Percentiles rank a stretch among this genome's conserved stretches.
Conservation (phyloP, 2,113 vertebrate species). For the Ammodytes dubius region DNA sequence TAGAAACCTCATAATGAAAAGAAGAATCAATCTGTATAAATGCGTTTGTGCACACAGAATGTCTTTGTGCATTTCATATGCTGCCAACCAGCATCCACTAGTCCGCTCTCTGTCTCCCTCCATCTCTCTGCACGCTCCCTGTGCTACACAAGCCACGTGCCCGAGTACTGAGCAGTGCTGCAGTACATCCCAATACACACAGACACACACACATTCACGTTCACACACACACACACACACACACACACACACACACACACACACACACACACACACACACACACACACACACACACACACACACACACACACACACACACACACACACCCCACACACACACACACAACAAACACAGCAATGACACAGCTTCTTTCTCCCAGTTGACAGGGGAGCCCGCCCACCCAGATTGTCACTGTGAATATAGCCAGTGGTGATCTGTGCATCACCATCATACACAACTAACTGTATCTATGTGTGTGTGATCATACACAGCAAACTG, state of each 20-base stretch:
- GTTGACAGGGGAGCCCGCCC: constrained; percentile 39
- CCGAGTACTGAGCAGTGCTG: constrained; percentile 65
- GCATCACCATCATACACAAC: not conserved
- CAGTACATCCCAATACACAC: constrained; percentile 54
- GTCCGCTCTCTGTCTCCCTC: constrained; percentile 44
- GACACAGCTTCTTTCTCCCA: constrained; percentile 66
- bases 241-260: constrained; percentile 34
- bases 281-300: too few relatives aligned
- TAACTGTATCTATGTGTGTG: not conserved
- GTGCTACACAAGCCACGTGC: constrained; percentile 67
- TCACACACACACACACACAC: constrained; percentile 47
- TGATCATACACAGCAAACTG: too few relatives aligned
- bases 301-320: constrained; percentile 46
- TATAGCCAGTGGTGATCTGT: constrained; percentile 7
- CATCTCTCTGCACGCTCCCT: constrained; percentile 58
- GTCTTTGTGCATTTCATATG: constrained; percentile 21
- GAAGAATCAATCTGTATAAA: constrained; percentile 1
- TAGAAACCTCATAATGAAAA: constrained; percentile 10
- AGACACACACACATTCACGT: constrained; percentile 27
- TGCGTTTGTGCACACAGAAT: not conserved
- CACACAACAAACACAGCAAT: constrained; percentile 60
- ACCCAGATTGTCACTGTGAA: constrained; percentile 4
- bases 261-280: constrained; percentile 50
- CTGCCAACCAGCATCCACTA: constrained; percentile 37
- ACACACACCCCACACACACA: constrained; percentile 31